Evolutionary conservation across 2,113 vertebrate genomes (phyloP).

Genomic region (rabbit (Oryctolagus cuniculus)): mOryCun1.1 NC_091450.1:37360001-37360500

Average conservation of each 20-base stretch:
- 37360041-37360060: too few species aligned
- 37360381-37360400: slow-evolving; percentile 42
- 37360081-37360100: background rate
- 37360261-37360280: too few species aligned
- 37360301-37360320: slow-evolving; percentile 86
- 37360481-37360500: too few species aligned
- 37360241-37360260: accelerated
- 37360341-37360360: slow-evolving; percentile 90
- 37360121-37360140: background rate
- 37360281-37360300: accelerated
- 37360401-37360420: background rate
- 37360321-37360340: slow-evolving; percentile 92
- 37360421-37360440: slow-evolving; percentile 81
- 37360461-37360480: too few species aligned
- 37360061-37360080: accelerated
- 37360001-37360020: too few species aligned
- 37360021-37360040: too few species aligned
- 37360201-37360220: background rate
- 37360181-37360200: accelerated
- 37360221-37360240: too few species aligned
- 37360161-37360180: background rate
- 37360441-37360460: background rate
- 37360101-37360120: accelerated
- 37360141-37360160: background rate
- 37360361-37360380: slow-evolving; percentile 81